Evolutionary conservation across 1,140 invertebrate genomes (phyloP).

Genomic region (Drosophila cardini): DNA sequence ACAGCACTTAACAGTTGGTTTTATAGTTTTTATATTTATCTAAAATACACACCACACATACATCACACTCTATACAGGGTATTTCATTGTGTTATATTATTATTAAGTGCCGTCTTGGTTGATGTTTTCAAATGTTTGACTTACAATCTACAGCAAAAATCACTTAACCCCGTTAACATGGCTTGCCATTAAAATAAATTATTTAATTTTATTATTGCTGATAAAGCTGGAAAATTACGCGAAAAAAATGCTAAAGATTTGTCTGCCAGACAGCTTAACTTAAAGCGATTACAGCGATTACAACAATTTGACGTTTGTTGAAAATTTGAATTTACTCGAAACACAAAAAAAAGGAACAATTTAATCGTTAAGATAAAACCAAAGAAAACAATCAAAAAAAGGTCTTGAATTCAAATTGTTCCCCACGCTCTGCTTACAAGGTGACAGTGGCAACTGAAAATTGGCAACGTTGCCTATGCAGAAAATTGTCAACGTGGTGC

Average conservation of each 20-base stretch:
- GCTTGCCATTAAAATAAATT: conserved; percentile 76
- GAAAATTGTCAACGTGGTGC: conserved; percentile 21
- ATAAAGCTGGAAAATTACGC: conserved; percentile 67
- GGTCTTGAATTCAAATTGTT: not conserved
- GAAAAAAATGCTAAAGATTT: conserved; percentile 55
- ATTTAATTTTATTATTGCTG: conserved; percentile 79
- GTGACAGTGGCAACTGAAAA: conserved; percentile 2
- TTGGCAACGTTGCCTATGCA: not conserved
- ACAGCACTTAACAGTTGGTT: too few relatives aligned
- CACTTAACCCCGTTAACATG: conserved; percentile 76
- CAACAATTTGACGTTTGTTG: conserved; percentile 21
- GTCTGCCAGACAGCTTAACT: conserved; percentile 54
- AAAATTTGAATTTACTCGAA: conserved; percentile 25
- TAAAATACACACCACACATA: not conserved
- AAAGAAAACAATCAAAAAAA: conserved; percentile 5
- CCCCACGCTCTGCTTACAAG: not conserved
- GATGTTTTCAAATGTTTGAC: conserved; percentile 35
- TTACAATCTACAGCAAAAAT: conserved; percentile 75
- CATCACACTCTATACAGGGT: conserved; percentile 19
- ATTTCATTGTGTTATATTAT: not conserved
- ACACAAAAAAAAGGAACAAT: conserved; percentile 15
- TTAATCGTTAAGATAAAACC: conserved; percentile 4
- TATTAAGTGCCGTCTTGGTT: not conserved
- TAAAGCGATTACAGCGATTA: conserved; percentile 46
- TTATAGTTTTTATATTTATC: too few relatives aligned